Evolutionary conservation across 2,797 vertebrate species (phyloP).

Genomic region (Cichlasoma orientale): DNA sequence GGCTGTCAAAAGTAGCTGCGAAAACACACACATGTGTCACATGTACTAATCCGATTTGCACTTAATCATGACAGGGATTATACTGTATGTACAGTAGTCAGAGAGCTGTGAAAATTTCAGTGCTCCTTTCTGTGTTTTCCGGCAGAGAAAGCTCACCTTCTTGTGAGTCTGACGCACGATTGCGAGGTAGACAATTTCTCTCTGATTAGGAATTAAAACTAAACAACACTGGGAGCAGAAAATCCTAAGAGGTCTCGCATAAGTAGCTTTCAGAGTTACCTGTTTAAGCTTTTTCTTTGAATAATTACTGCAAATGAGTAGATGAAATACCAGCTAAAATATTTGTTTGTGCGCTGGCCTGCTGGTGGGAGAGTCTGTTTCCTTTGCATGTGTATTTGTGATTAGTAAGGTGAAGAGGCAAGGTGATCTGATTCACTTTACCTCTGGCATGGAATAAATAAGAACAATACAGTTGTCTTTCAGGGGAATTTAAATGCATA

Average conservation of each 20-base stretch:
- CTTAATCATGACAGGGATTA: slow-evolving; percentile 82
- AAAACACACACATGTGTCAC: slow-evolving; percentile 70
- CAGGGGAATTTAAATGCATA: background rate
- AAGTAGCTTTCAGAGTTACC: slow-evolving; percentile 65
- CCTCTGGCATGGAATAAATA: background rate
- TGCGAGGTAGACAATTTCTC: slow-evolving; percentile 58
- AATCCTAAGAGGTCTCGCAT: slow-evolving; percentile 60
- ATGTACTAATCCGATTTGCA: slow-evolving; percentile 79
- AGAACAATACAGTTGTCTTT: background rate
- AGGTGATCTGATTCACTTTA: background rate
- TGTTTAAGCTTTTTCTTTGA: slow-evolving; percentile 50
- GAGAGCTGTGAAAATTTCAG: slow-evolving; percentile 68
- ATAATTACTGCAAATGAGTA: slow-evolving; percentile 64
- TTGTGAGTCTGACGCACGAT: slow-evolving; percentile 42
- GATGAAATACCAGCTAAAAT: slow-evolving; percentile 53
- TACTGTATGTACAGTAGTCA: slow-evolving; percentile 67
- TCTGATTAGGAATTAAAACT: slow-evolving; percentile 69
- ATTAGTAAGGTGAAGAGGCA: background rate
- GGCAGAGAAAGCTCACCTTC: slow-evolving; percentile 63
- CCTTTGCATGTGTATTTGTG: background rate
- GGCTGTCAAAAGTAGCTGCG: slow-evolving; percentile 72
- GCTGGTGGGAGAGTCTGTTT: slow-evolving; percentile 46
- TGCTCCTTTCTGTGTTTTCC: slow-evolving; percentile 59
- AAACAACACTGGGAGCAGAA: slow-evolving; percentile 46
- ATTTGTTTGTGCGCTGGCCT: slow-evolving; percentile 45